Percentiles rank a stretch among this genome's conserved stretches.
phyloP scores from a whole-genome alignment of 2,113 vertebrate genomes.

The Pterocles orientalis region DNA sequence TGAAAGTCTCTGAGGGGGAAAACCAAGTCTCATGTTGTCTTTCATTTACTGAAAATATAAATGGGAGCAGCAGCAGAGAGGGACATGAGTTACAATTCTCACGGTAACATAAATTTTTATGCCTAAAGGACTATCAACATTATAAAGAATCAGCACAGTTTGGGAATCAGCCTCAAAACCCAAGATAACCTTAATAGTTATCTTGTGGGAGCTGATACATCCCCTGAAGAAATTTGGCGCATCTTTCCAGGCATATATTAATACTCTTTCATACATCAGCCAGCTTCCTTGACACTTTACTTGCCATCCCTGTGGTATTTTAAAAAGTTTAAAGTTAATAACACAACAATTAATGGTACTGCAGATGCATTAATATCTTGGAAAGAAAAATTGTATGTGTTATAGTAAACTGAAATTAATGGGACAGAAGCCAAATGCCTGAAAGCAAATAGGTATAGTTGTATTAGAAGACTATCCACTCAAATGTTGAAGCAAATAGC shows the following conservation, averaged over 20 bases:
- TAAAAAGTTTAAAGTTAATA: slow-evolving; percentile 43
- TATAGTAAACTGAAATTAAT: slow-evolving; percentile 17
- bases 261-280: background rate
- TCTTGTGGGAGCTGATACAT: background rate
- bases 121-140: background rate
- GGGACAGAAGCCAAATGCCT: background rate
- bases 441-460: background rate
- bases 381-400: slow-evolving; percentile 4
- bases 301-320: background rate
- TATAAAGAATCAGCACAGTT: background rate
- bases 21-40: background rate
- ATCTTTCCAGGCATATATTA: slow-evolving; percentile 21
- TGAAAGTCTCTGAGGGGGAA: background rate
- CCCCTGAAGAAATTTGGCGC: background rate
- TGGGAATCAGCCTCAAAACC: background rate
- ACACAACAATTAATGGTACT: background rate
- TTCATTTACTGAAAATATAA: background rate
- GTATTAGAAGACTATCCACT: background rate
- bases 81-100: background rate
- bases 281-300: slow-evolving; percentile 12
- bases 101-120: background rate
- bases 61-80: background rate
- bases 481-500: background rate
- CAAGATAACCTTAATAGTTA: background rate
- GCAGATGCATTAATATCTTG: slow-evolving; percentile 3